Base-by-base conservation (phyloP, 2,113 vertebrate species). In the Centropus bengalensis region DNA sequence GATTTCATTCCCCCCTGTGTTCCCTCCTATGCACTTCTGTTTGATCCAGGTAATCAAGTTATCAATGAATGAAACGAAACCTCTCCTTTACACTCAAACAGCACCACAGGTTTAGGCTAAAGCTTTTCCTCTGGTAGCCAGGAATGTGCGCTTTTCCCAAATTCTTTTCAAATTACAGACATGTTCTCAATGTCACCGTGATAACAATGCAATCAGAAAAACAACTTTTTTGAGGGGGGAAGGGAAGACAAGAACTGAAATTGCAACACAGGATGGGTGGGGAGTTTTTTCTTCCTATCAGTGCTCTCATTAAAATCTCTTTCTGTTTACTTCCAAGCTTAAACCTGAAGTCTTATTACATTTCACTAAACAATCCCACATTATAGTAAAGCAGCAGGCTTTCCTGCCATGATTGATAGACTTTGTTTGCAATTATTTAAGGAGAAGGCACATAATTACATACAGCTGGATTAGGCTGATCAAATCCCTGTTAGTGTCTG, bases 351-450 rank as follows among this genome's bases (percentile, higher is more conserved):
- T 70, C 87, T 82, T 80, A 62, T 8, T 93, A 82, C 47, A 78
- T 71, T 97, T 94, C 94, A 91, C 86, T 70, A 82, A 94, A 97
- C 86, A 96, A 94, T 85, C 58, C 58, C 90, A 94, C 82, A 14
- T 28, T 47, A 91, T 60, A 96, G 87, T 63, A 95, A 90, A 92
- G 80, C 79, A 81, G n/a, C 59, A 6, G 27, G 82, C 69, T 80
- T 73, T 56, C 67, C 74, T 40, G 45, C 82, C 92, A 52, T 91
- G 93, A 96, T 8, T 88, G 94, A 96, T 33, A 90, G 89, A 71
- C 75, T 68, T 49, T 69, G 74, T 86, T 89, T 86, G 76, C 91
- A 95, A 88, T 95, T 96, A 96, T 86, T 97, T 96, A 94, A 92
- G 79, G 64, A 74, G 84, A 77, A 86, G 71, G 82, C 51, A 92